A percentile compares a stretch with the other conserved stretches of the same genome.
Conservation (phyloP, 2,113 vertebrate species). For the Hyaena hyaena region DNA sequence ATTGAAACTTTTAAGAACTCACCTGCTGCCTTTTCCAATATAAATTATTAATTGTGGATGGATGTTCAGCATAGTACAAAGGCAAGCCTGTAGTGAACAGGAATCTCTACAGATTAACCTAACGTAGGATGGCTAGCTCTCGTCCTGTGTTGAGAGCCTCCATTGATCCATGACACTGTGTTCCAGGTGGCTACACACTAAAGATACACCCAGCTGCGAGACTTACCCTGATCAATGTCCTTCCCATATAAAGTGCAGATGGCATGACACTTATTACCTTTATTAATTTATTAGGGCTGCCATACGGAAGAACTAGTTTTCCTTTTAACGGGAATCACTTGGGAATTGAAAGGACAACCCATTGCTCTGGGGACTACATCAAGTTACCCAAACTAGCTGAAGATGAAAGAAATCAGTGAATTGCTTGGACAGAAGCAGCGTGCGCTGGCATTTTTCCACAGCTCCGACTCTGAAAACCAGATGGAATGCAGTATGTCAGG, state of each 20-base stretch:
- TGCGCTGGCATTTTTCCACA: constrained; percentile 63
- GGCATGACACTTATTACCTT: constrained; percentile 68
- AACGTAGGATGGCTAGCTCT: not conserved
- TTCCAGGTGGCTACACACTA: constrained; percentile 58
- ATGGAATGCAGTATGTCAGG: constrained; percentile 70
- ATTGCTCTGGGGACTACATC: not conserved
- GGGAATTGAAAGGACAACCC: constrained; percentile 50
- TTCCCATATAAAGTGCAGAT: constrained; percentile 60
- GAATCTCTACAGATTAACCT: not conserved
- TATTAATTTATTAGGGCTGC: constrained; percentile 72
- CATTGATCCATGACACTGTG: not conserved
- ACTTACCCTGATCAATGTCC: constrained; percentile 65
- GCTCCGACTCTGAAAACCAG: constrained; percentile 58
- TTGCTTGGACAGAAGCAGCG: constrained; percentile 58
- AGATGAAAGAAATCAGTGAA: constrained; percentile 73
- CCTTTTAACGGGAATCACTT: constrained; percentile 37
- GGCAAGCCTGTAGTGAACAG: not conserved
- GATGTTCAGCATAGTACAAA: not conserved
- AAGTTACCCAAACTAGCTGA: constrained; percentile 59
- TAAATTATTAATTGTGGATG: not conserved
- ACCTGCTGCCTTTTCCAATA: not conserved
- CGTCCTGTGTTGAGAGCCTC: not conserved
- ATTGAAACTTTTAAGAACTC: not conserved
- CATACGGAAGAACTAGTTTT: constrained; percentile 53
- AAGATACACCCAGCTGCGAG: not conserved